Percentiles rank a stretch among this genome's conserved stretches.
Evolutionary conservation across 2,797 vertebrate species (phyloP).

Genomic region (Ctenochaetus hawaiiensis): DNA sequence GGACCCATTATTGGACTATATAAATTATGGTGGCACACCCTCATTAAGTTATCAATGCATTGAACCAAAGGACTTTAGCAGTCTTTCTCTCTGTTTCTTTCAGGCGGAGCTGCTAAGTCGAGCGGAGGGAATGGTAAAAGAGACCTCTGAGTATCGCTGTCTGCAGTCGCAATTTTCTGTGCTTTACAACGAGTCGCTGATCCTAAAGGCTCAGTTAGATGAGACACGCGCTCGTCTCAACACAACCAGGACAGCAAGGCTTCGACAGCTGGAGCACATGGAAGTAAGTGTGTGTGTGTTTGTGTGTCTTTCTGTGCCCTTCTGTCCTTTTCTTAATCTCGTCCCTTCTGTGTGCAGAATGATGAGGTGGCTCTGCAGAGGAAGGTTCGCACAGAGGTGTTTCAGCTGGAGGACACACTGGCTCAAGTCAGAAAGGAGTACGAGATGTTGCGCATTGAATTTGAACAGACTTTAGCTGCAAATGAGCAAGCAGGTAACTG

Average conservation of each 20-base stretch:
- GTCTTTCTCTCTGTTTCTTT: neutral
- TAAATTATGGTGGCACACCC: too few species aligned
- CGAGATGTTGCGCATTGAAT: slow-evolving; percentile 98
- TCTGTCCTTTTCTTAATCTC: slow-evolving; percentile 2
- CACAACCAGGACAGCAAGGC: slow-evolving; percentile 92
- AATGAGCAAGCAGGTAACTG: slow-evolving; percentile 96
- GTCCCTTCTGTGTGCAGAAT: slow-evolving; percentile 82
- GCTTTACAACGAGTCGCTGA: slow-evolving; percentile 96
- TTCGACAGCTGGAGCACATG: slow-evolving; percentile 97
- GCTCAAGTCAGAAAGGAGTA: slow-evolving; percentile 99
- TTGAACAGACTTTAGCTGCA: slow-evolving; percentile 97
- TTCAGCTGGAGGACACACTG: slow-evolving; percentile 96
- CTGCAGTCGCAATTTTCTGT: slow-evolving; percentile 99
- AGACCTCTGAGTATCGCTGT: slow-evolving; percentile 95
- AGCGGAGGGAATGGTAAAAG: slow-evolving; percentile 93
- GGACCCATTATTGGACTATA: too few species aligned
- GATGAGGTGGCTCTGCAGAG: slow-evolving; percentile 96
- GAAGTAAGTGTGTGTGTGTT: slow-evolving; percentile 83
- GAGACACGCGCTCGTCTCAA: slow-evolving; percentile 94
- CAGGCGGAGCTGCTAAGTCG: slow-evolving; percentile 91
- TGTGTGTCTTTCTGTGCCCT: neutral
- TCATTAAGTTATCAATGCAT: neutral
- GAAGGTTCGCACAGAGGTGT: slow-evolving; percentile 97
- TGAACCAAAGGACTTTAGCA: neutral
- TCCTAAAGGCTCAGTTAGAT: slow-evolving; percentile 94